Evolutionary conservation across 2,888 invertebrate species (phyloP), one percentile per base, ranked within the genome.

Genomic region (Crioceris asparagi): DNA sequence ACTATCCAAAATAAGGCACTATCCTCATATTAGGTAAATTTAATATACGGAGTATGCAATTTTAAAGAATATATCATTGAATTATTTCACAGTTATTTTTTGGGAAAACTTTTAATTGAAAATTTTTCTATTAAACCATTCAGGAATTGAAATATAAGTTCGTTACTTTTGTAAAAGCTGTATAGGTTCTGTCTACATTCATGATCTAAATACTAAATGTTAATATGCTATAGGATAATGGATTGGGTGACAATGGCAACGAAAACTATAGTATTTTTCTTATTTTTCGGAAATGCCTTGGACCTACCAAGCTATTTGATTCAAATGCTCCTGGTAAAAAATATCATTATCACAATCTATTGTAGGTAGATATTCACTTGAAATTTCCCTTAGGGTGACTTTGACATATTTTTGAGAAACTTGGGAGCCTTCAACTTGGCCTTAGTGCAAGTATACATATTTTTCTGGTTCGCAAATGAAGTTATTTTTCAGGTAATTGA

Each of bases 401-500:
- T 5, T 14, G 11, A 14, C 2, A 11, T 27, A 27, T 27, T 27
- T 27, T 8, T 27, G 27, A 12, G 27, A 15, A 27, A 27, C 11
- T 27, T 27, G 14, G 27, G 27, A 3, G 27, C 27, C 4, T 15
- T 27, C 2, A 15, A 14, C 7, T 27, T 36, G 36, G 30, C 30
- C 11, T 26, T 27, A 17, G 17, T 31, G 15, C 39, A 42, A 39
- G 29, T 39, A 14, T 42, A 34, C 25, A 21, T 42, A 7, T 42
- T 38, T 17, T 42, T 36, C 29, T 39, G 36, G 34, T 36, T 36
- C 17, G 36, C 42, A 17, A 42, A 42, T 26, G 42, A 42, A 29
- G 33, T 42, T 14, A 31, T 29, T 17, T 31, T 33, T 18, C 36
- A 42, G 36, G 42, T 39, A 38, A 11, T 16, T 11, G 3, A 5